Evolutionary conservation across 2,113 vertebrate species (phyloP).

Genomic region (Coturnix japonica): DNA sequence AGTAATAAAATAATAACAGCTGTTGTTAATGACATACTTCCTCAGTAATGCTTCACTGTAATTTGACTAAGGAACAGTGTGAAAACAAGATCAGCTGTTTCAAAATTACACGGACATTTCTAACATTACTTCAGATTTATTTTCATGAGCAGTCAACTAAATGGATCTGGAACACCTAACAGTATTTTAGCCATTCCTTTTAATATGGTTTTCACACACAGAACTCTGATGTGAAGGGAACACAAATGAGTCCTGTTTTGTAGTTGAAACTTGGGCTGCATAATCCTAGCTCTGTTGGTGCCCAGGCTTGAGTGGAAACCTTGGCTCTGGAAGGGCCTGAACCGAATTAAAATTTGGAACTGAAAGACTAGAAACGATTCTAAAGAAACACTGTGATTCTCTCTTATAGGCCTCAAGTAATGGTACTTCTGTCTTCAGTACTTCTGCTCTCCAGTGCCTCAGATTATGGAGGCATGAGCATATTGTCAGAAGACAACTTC

Average conservation of each 20-base stretch:
- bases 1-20: not conserved
- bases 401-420: not conserved
- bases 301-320: not conserved
- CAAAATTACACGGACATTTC: constrained; percentile 33
- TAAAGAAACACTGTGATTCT: not conserved
- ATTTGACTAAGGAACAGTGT: not conserved
- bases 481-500: not conserved
- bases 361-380: not conserved
- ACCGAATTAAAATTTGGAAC: not conserved
- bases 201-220: not conserved
- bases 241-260: not conserved
- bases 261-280: not conserved
- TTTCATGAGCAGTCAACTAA: constrained; percentile 8
- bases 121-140: not conserved
- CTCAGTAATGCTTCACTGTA: not conserved
- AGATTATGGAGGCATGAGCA: not conserved
- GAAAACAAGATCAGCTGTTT: constrained; percentile 2
- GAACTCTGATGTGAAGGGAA: not conserved
- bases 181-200: constrained; percentile 40
- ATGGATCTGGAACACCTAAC: constrained; percentile 18
- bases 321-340: not conserved
- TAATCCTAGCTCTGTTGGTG: not conserved
- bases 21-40: not conserved
- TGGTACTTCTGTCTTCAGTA: not conserved
- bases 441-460: not conserved